These are phyloP conservation scores for Gadus chalcogrammus DNA, from an alignment of 2,113 vertebrate genomes.

Conservation along the genomic window DNA sequence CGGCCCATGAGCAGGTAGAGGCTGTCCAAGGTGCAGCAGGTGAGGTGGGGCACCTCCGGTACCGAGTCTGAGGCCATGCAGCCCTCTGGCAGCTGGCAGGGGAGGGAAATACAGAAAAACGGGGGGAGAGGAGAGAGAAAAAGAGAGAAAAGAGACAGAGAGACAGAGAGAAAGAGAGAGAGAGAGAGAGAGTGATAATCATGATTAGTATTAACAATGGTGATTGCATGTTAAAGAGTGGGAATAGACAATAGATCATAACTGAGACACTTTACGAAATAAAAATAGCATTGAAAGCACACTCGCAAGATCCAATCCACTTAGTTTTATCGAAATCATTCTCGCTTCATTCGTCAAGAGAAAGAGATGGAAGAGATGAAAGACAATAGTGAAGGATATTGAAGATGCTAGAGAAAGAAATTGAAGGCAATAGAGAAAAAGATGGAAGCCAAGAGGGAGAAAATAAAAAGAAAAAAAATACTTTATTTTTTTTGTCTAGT, in stretches of 20 bases:
- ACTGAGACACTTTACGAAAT: no score
- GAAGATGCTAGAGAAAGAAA: background rate
- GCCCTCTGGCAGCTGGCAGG: constrained; percentile 74
- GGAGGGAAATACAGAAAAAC: background rate
- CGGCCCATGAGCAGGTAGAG: constrained; percentile 95
- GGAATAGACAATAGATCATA: no score
- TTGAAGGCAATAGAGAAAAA: background rate
- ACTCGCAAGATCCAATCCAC: no score
- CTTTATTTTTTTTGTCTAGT: no score
- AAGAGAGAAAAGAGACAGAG: background rate
- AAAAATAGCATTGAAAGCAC: no score
- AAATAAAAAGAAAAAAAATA: no score
- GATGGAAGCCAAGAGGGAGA: no score
- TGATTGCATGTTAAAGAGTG: no score
- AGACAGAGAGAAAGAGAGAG: background rate
- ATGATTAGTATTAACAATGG: no score
- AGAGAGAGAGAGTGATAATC: background rate
- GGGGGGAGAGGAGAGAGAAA: background rate
- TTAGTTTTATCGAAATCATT: no score
- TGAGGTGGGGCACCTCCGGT: constrained; percentile 78
- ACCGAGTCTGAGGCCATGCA: constrained; percentile 64
- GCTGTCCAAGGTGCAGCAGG: constrained; percentile 76
- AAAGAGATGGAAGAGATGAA: background rate
- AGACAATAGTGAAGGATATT: background rate
- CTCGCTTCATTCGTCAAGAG: no score